Conservation (phyloP, 2,888 invertebrate species). For the Tinea pellionella region DNA sequence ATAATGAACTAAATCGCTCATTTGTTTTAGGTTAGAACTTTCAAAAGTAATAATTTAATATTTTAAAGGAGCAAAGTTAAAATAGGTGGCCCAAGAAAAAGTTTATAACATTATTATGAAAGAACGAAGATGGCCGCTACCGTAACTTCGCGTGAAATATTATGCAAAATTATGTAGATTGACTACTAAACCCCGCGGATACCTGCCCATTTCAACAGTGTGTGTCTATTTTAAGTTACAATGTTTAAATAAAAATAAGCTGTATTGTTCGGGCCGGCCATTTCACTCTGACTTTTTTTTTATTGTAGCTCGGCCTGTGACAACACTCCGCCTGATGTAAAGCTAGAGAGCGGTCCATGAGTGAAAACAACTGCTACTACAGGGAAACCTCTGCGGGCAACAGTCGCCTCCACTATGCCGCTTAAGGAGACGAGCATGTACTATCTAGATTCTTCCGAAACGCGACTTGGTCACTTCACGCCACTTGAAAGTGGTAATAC, state of each 20-base stretch:
- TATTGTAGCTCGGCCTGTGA: too few species aligned
- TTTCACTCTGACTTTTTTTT: too few species aligned
- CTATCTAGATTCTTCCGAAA: too few species aligned
- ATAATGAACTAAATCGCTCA: background rate
- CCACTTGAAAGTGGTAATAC: too few species aligned
- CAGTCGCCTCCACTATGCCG: too few species aligned
- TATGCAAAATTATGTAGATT: conserved; percentile 13
- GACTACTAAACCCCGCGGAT: conserved; percentile 2
- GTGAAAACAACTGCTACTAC: too few species aligned
- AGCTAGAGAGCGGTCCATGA: too few species aligned
- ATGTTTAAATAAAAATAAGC: conserved; percentile 3
- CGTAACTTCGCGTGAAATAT: conserved; percentile 9
- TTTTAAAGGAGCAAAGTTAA: conserved; percentile 5
- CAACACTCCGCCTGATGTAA: too few species aligned
- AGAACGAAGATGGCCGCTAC: conserved; percentile 11
- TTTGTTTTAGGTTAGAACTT: background rate
- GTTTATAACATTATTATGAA: conserved; percentile 11
- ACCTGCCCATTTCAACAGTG: conserved; percentile 5
- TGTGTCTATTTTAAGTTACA: conserved; percentile 4
- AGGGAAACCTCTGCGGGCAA: too few species aligned
- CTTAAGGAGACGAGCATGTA: too few species aligned
- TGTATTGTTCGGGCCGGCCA: background rate
- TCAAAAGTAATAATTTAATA: conserved; percentile 9
- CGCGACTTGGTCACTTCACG: too few species aligned
- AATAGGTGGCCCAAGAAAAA: conserved; percentile 9